Base-by-base conservation (phyloP, 2,113 vertebrate species). In the Esox niger region DNA sequence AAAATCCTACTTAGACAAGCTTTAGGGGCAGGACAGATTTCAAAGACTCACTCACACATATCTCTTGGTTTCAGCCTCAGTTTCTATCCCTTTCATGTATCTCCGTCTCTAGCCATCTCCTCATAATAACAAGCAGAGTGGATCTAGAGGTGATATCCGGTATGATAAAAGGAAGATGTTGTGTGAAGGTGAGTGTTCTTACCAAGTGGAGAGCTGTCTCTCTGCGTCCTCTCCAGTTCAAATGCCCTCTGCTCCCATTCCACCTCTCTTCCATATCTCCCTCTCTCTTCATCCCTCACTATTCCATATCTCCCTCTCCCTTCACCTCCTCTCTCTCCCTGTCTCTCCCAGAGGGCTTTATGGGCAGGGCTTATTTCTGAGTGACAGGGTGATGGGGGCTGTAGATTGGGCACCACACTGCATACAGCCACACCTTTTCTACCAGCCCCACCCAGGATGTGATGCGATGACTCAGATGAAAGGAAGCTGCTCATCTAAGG, bases 321-420 rank as follows among this genome's bases (percentile, higher is more conserved):
- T 9, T 77, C 84, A 20, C 79, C 79, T 88, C 79, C 79, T 88
- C 92, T 89, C 17, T 91, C 88, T 2, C 75, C 85, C 54, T 92
- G 91, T 0, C 88, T 79, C 31, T 97, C 95, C 97, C 97, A 99
- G 0, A 93, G 93, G 11, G 94, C 94, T 68, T 98, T 98, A 79
- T 93, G 91, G 80, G 94, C 90, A 23, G 95, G 94, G 49, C 94
- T 95, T 6, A 92, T 94, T 68, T 95, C 92, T 0, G 94, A 91
- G 26, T 87, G 93, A 70, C 92, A 91, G 2, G 94, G 91, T 0
- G 93, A 94, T 30, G 93, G 82, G 0, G 92, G 82, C 0, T 96
- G 95, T 26, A 96, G 87, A 74, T 98, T 98, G 69, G 97, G 96
- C 3, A 96, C 96, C 76, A 98, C 97, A 0, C 97, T 98, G 87